phyloP scores from a whole-genome alignment of 2,797 vertebrate species.

The Sebastes paucispinis region DNA sequence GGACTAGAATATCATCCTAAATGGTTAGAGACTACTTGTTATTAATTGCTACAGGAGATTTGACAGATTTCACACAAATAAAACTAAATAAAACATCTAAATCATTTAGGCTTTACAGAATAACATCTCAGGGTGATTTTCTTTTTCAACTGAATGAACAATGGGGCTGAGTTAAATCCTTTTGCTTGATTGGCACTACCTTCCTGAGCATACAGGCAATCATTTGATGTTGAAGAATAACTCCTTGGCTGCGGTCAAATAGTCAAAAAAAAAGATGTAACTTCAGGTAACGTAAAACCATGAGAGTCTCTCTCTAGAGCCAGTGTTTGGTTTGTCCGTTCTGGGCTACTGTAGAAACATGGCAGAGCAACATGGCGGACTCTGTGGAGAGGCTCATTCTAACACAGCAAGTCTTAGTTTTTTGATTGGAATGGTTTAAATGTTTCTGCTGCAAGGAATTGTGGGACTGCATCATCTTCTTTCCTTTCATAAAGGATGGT shows the following conservation, averaged over 20 bases:
- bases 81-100: not conserved
- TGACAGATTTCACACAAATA: not conserved
- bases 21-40: not conserved
- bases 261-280: no score
- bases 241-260: not conserved
- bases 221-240: not conserved
- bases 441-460: no score
- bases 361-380: no score
- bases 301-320: no score
- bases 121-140: not conserved
- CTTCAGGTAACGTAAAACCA: no score
- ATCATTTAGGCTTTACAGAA: not conserved
- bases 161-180: not conserved
- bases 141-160: not conserved
- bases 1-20: not conserved
- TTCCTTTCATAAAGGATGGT: not conserved
- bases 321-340: no score
- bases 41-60: not conserved
- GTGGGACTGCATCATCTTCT: not conserved
- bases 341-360: no score
- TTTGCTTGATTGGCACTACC: not conserved
- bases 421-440: no score
- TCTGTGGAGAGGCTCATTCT: no score
- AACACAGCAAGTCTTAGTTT: no score
- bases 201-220: not conserved